Conservation (phyloP, 2,113 vertebrate species). For the Struthidea cinerea region DNA sequence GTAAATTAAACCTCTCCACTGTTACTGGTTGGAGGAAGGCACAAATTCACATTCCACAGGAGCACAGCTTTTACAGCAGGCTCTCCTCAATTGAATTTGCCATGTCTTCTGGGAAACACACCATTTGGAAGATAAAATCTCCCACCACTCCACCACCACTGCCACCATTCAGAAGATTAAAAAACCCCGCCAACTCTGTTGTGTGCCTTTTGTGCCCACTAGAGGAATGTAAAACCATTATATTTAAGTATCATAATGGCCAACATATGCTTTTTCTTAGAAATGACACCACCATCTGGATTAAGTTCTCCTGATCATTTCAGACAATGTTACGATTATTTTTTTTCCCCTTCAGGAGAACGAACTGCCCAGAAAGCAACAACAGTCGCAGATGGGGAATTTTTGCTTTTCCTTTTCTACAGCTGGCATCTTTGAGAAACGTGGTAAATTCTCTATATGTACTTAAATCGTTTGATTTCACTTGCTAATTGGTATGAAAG, state of each 20-base stretch:
- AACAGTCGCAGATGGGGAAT: conserved; percentile 2
- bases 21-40: conserved; percentile 44
- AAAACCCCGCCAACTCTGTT: conserved; percentile 65
- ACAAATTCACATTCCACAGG: conserved; percentile 59
- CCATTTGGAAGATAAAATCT: conserved; percentile 69
- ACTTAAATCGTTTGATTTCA: background rate
- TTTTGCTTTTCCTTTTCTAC: conserved; percentile 6
- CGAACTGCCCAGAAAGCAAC: conserved; percentile 44
- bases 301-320: conserved; percentile 77
- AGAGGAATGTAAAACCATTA: conserved; percentile 82
- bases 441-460: background rate
- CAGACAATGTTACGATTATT: conserved; percentile 72
- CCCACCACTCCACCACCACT: conserved; percentile 50
- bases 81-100: conserved; percentile 56
- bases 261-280: conserved; percentile 84
- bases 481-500: background rate
- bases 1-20: conserved; percentile 67
- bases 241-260: conserved; percentile 82
- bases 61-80: conserved; percentile 40
- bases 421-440: background rate
- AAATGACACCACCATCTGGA: conserved; percentile 81
- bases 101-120: conserved; percentile 65
- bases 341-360: conserved; percentile 39
- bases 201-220: conserved; percentile 71
- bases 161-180: conserved; percentile 67